These are phyloP conservation scores for Heliconius melpomene DNA, from an alignment of 1,140 invertebrate genomes.

Conservation along the genomic window DNA sequence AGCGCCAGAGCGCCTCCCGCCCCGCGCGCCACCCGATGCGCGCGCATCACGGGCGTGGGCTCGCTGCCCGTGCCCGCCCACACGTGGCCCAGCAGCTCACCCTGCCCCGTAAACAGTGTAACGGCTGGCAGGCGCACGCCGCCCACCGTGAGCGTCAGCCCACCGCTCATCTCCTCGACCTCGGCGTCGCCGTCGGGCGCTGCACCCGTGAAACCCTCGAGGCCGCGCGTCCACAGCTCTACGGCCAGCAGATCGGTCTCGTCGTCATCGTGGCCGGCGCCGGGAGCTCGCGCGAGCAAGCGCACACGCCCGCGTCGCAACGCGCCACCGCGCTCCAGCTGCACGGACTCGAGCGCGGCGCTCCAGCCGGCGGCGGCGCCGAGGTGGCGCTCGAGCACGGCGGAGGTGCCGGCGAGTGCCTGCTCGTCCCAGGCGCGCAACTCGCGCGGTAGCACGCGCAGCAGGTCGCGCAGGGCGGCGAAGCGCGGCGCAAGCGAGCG, in stretches of 20 bases:
- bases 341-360: slow-evolving; percentile 50
- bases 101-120: slow-evolving; percentile 32
- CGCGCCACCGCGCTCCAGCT: slow-evolving; percentile 47
- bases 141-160: slow-evolving; percentile 40
- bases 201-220: slow-evolving; percentile 50
- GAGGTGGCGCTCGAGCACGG: slow-evolving; percentile 42
- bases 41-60: slow-evolving; percentile 55
- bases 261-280: slow-evolving; percentile 14
- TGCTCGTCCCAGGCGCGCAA: slow-evolving; percentile 45
- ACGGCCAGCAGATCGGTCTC: slow-evolving; percentile 32
- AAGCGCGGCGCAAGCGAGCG: slow-evolving; percentile 31
- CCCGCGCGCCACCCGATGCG: slow-evolving; percentile 35
- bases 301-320: slow-evolving; percentile 44
- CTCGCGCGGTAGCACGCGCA: slow-evolving; percentile 35
- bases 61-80: slow-evolving; percentile 58
- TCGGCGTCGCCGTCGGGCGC: slow-evolving; percentile 18
- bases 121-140: not conserved
- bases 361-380: slow-evolving; percentile 36
- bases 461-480: slow-evolving; percentile 33
- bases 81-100: slow-evolving; percentile 60
- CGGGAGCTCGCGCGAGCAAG: slow-evolving; percentile 34
- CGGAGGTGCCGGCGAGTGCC: slow-evolving; percentile 45
- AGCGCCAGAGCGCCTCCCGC: slow-evolving; percentile 34
- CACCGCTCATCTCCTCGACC: slow-evolving; percentile 38
- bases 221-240: slow-evolving; percentile 56